Evolutionary conservation across 2,888 invertebrate species (phyloP).

Genomic region (Orthonevra nobilis): DNA sequence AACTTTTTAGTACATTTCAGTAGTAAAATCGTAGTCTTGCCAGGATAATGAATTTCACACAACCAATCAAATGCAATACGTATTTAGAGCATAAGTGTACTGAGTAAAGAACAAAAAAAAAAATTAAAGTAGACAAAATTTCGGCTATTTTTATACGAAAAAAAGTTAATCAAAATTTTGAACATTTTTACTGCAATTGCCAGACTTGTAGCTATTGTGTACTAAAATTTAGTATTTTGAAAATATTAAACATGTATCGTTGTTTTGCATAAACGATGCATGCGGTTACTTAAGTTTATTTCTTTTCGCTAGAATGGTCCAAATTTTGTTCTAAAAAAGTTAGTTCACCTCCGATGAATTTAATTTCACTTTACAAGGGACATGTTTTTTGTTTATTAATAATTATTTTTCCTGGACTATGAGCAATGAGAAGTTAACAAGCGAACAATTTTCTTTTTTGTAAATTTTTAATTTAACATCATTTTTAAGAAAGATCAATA

Average conservation of each 20-base stretch:
- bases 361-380: slow-evolving; percentile 21
- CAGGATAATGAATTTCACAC: slow-evolving; percentile 22
- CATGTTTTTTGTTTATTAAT: slow-evolving; percentile 7
- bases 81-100: slow-evolving; percentile 19
- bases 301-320: slow-evolving; percentile 37
- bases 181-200: slow-evolving; percentile 25
- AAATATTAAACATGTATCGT: too few relatives aligned
- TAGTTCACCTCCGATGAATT: slow-evolving; percentile 58
- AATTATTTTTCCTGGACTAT: slow-evolving; percentile 14
- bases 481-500: too few relatives aligned
- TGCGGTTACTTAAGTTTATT: slow-evolving; percentile 44
- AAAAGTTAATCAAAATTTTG: slow-evolving; percentile 19
- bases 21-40: slow-evolving; percentile 52
- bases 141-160: slow-evolving; percentile 58
- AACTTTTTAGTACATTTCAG: slow-evolving; percentile 42
- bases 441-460: too few relatives aligned
- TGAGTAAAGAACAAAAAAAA: slow-evolving; percentile 4
- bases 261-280: too few relatives aligned
- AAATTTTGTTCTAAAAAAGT: slow-evolving; percentile 42
- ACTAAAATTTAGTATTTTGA: slow-evolving; percentile 61
- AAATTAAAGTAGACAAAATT: slow-evolving; percentile 11
- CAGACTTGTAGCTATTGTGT: slow-evolving; percentile 56
- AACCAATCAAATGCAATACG: slow-evolving; percentile 15
- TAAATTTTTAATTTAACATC: too few relatives aligned
- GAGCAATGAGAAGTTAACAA: too few relatives aligned